phyloP scores from a whole-genome alignment of 92 coral and sea anemone species.

The Parazoanthus darwini region DNA sequence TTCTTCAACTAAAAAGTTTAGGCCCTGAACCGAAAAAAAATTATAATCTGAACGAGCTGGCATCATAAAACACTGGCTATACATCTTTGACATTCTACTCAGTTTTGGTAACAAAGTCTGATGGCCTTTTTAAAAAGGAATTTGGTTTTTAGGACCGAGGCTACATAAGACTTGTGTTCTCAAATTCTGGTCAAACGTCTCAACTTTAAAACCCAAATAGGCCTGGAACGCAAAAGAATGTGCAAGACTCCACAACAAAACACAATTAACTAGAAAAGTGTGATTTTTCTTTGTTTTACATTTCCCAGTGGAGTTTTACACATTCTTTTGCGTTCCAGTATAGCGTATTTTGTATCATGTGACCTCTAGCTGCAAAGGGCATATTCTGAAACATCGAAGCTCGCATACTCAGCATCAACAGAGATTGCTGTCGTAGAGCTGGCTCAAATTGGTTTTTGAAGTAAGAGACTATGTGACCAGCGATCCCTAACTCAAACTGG shows the following conservation, averaged over 20 bases:
- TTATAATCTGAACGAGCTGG: not conserved
- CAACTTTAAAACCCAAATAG: not conserved
- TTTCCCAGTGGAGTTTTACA: too few species aligned
- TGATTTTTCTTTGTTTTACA: too few species aligned
- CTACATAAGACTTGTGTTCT: not conserved
- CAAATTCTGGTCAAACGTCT: not conserved
- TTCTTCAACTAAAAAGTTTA: not conserved
- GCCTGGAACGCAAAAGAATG: too few species aligned
- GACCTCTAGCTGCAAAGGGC: too few species aligned
- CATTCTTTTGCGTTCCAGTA: too few species aligned
- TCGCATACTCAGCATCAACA: not conserved
- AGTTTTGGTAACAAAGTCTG: not conserved
- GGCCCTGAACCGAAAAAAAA: not conserved
- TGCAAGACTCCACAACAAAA: too few species aligned
- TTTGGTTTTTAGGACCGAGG: too few species aligned
- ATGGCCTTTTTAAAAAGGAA: not conserved
- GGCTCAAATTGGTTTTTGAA: not conserved
- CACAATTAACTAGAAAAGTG: too few species aligned
- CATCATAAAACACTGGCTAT: not conserved
- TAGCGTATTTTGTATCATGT: too few species aligned
- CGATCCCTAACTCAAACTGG: not conserved
- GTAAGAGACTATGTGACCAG: not conserved
- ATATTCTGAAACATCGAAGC: not conserved
- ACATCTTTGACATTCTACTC: not conserved
- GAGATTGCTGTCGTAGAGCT: too few species aligned